phyloP scores from a whole-genome alignment of 2,888 invertebrate genomes.

The Dicyrtoma fusca region DNA sequence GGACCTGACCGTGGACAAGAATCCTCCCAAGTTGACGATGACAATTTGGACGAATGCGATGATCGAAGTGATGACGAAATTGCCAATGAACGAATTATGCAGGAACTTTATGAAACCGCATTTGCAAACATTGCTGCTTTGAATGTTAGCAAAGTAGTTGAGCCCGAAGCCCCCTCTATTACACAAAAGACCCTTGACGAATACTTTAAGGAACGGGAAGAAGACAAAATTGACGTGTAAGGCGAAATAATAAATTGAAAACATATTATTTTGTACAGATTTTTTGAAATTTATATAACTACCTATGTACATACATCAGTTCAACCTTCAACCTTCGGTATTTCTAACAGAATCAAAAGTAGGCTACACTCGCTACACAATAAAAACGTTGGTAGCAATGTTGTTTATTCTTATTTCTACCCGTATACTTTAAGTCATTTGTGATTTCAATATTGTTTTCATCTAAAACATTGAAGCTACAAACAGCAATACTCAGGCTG shows the following conservation, averaged over 20 bases:
- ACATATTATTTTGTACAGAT: no score
- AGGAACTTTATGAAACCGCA: conserved; percentile 5
- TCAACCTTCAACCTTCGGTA: no score
- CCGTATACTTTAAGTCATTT: no score
- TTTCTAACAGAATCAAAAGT: no score
- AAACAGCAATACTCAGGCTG: conserved; percentile 11
- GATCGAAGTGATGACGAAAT: conserved; percentile 24
- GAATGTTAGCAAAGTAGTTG: neutral
- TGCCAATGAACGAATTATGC: conserved; percentile 8
- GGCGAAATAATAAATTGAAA: no score
- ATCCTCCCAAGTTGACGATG: neutral
- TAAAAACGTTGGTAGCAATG: no score
- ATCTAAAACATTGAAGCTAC: neutral
- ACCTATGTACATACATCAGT: no score
- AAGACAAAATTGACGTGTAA: conserved; percentile 40
- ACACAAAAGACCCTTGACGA: conserved; percentile 43
- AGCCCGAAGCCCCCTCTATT: conserved; percentile 32
- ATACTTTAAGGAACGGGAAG: conserved; percentile 49
- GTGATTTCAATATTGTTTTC: no score
- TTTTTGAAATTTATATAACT: no score
- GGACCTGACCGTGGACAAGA: neutral
- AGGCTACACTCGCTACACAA: no score
- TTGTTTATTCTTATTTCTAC: no score
- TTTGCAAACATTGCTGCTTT: neutral
- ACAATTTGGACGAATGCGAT: conserved; percentile 18